A percentile compares a stretch with the other conserved stretches of the same genome.
phyloP scores from a whole-genome alignment of 1,140 invertebrate genomes.

The Diploscapter pachys region DNA sequence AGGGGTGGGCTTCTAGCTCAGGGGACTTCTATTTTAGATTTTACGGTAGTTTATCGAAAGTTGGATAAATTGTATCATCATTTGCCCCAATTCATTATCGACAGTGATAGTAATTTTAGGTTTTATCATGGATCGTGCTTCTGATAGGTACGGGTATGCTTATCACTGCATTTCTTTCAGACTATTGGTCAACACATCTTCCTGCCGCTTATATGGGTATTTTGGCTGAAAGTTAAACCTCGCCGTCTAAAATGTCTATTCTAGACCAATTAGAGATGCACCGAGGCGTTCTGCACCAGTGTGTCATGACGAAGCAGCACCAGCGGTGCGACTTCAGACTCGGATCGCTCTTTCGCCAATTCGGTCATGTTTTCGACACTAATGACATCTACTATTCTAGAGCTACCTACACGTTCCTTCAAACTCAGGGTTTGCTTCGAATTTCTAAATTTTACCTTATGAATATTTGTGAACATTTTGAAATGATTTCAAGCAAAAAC shows the following conservation, averaged over 20 bases:
- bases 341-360: slow-evolving; percentile 11
- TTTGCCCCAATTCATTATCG: too few species aligned
- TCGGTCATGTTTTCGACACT: slow-evolving; percentile 5
- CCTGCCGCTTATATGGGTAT: slow-evolving; percentile 18
- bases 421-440: slow-evolving; percentile 3
- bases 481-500: too few species aligned
- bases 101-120: too few species aligned
- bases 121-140: too few species aligned
- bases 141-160: slow-evolving; percentile 17
- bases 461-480: too few species aligned
- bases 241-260: background rate
- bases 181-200: slow-evolving; percentile 22
- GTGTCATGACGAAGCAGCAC: slow-evolving; percentile 7
- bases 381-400: slow-evolving; percentile 13
- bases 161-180: slow-evolving; percentile 15
- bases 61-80: too few species aligned
- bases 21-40: too few species aligned
- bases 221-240: background rate
- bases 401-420: slow-evolving; percentile 7
- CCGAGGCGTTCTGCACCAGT: slow-evolving; percentile 19
- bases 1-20: too few species aligned
- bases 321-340: slow-evolving; percentile 12
- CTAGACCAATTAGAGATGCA: slow-evolving; percentile 21
- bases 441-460: too few species aligned
- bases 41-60: too few species aligned